A percentile compares a stretch with the other conserved stretches of the same genome.
phyloP scores from a whole-genome alignment of 2,888 invertebrate genomes.

The Spisula subtruncata region DNA sequence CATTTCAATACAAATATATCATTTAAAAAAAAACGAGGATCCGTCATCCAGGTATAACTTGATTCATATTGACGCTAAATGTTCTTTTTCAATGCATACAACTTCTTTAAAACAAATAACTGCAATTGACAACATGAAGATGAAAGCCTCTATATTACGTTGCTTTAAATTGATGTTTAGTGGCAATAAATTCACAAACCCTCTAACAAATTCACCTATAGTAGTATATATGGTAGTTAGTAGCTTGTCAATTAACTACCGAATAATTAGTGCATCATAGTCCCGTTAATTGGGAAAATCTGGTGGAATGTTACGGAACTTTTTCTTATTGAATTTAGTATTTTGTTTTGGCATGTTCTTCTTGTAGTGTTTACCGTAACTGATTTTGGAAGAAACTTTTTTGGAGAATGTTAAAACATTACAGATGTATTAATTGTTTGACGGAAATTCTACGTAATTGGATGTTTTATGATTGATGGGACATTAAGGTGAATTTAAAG shows the following conservation, averaged over 20 bases:
- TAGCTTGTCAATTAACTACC: conserved; percentile 1
- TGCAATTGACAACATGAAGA: not conserved
- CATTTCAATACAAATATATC: no score
- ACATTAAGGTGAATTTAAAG: not conserved
- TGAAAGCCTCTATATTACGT: not conserved
- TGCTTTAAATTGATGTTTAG: not conserved
- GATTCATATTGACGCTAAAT: not conserved
- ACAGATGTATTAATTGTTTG: not conserved
- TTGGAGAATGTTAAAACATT: no score
- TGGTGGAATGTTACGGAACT: no score
- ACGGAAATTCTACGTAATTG: not conserved
- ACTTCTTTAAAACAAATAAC: no score
- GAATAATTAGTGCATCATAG: not conserved
- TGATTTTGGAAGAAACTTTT: no score
- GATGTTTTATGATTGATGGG: not conserved
- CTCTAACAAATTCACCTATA: not conserved
- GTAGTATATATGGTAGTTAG: not conserved
- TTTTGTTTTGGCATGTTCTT: no score
- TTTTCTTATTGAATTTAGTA: no score
- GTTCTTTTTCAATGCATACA: no score
- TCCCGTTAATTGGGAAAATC: not conserved
- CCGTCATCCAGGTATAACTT: no score
- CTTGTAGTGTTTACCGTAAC: no score
- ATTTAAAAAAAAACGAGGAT: no score
- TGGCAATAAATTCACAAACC: not conserved